A percentile compares a stretch with the other conserved stretches of the same genome.
These are phyloP conservation scores for Pachyrhynchus sulphureomaculatus DNA, from an alignment of 1,140 invertebrate species.

Conservation along the genomic window DNA sequence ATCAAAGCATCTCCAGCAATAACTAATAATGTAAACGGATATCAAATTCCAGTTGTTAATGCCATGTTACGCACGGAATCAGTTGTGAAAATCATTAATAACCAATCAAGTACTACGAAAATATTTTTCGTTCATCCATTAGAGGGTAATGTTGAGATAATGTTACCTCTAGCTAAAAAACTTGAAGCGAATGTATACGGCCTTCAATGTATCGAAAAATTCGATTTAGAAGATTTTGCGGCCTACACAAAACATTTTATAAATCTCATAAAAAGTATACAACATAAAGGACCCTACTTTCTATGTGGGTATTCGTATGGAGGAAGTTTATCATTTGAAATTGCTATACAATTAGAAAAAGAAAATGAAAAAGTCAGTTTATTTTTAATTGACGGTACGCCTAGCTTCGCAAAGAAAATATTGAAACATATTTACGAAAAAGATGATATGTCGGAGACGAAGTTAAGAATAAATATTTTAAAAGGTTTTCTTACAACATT, in stretches of 20 bases:
- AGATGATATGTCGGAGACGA: background rate
- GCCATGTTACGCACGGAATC: constrained; percentile 1
- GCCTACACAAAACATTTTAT: constrained; percentile 6
- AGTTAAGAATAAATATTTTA: constrained; percentile 6
- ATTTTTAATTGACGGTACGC: constrained; percentile 22
- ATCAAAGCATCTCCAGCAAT: background rate
- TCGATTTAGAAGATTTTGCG: background rate
- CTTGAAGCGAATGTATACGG: constrained; percentile 27
- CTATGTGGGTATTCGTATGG: constrained; percentile 30
- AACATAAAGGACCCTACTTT: constrained; percentile 19
- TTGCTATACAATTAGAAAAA: constrained; percentile 22
- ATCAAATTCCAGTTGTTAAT: background rate
- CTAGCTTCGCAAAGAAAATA: constrained; percentile 2
- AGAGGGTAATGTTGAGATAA: constrained; percentile 14
- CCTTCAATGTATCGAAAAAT: constrained; percentile 13
- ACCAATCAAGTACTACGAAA: constrained; percentile 1
- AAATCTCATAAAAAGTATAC: constrained; percentile 1
- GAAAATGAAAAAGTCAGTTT: constrained; percentile 11
- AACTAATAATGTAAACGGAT: background rate
- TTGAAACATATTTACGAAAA: background rate
- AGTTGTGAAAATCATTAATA: constrained; percentile 7
- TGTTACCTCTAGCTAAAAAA: constrained; percentile 3
- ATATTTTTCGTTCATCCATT: constrained; percentile 27
- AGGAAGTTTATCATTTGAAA: constrained; percentile 9
- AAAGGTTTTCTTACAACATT: constrained; percentile 1